These are phyloP conservation scores for Oophaga pumilio DNA, from an alignment of 2,113 vertebrate species.

Conservation along the genomic window DNA sequence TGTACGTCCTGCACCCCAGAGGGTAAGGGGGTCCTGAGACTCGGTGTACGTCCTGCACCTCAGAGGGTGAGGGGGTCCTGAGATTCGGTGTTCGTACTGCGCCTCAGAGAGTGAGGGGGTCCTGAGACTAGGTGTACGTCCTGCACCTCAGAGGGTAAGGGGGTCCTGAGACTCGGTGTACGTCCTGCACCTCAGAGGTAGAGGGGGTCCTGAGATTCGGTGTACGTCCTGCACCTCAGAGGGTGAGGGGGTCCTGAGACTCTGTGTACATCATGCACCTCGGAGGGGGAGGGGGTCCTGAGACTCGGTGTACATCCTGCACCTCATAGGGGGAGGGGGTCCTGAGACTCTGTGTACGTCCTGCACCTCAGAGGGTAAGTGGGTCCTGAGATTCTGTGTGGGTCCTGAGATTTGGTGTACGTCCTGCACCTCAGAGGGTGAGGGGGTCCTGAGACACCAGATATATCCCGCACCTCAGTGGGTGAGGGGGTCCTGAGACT, in stretches of 20 bases:
- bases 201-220: neutral
- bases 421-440: neutral
- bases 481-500: neutral
- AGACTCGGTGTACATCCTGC: no score
- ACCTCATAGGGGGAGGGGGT: no score
- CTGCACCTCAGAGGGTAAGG: neutral
- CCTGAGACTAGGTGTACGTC: neutral
- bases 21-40: neutral
- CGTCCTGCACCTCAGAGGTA: neutral
- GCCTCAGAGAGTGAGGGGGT: no score
- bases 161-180: neutral
- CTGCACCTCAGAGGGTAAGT: neutral
- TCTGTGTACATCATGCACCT: neutral
- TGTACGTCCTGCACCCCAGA: neutral
- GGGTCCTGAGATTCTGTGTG: neutral
- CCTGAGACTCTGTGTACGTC: no score
- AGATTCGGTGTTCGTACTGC: rapidly evolving
- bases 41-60: neutral
- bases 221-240: neutral
- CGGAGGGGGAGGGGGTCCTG: no score
- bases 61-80: no score
- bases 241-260: neutral
- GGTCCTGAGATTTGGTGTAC: neutral
- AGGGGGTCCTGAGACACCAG: neutral
- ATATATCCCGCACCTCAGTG: neutral